Base-by-base conservation (phyloP, 2,888 invertebrate genomes). In the Noctua comes region DNA sequence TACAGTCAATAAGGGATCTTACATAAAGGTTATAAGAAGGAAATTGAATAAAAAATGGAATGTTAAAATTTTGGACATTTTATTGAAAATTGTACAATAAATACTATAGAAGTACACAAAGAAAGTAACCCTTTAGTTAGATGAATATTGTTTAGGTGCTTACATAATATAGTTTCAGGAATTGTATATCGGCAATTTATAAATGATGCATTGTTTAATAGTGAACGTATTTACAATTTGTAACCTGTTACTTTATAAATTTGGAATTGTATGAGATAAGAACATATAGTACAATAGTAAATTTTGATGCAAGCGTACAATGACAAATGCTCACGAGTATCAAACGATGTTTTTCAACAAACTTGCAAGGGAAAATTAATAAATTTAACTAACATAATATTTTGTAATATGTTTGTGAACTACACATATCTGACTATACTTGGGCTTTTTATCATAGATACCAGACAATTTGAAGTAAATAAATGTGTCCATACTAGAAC, bases 21-120 rank as follows among this genome's bases (percentile, higher is more conserved):
- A 66, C 4, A 76, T 51, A 71, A 72, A 84, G 88, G 83, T 80
- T 70, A 71, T 68, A 68, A 70, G 80, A 70, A 89, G 85, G 85
- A 79, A 70, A 87, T 83, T 74, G 80, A 86, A 91, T 89, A 89
- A 91, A 88, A 91, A 88, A 89, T 79, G 74, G 74, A 82, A 88
- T 79, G 79, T 89, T 82, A 88, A 76, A 87, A 82, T 90, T 89
- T 89, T 68, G 85, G 89, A 92, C 86, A 89, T 82, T 94, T 94
- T 94, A 94, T 94, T 94, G 51, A 85, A 86, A 89, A 91, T 76
- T 59, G 68, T 83, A 90, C 88, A 88, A 80, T 85, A 84, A 82
- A 86, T 87, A 81, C 59, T 77, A 76, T 83, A 72, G 80, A 80
- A 85, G 80, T 73, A 71, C 82, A 83, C 78, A 62, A 76, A 82